A percentile compares a stretch with the other conserved stretches of the same genome.
Conservation (phyloP, 2,888 invertebrate genomes). For the Drosophila suboccidentalis region DNA sequence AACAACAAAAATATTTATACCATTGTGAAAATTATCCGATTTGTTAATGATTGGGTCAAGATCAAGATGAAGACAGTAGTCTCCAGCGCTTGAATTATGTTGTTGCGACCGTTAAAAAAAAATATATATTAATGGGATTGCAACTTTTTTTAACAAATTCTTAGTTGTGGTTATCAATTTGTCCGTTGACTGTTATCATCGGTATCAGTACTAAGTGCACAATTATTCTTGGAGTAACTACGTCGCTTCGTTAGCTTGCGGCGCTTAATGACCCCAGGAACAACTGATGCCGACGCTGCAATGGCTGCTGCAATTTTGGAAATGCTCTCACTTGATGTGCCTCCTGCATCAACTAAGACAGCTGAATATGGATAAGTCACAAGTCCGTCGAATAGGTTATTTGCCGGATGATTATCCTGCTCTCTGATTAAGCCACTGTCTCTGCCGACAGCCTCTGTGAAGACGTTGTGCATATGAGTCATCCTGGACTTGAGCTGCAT, state of each 20-base stretch:
- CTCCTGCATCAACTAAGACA: neutral
- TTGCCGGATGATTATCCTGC: neutral
- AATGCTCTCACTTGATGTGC: neutral
- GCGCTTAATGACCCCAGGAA: neutral
- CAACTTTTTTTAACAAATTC: neutral
- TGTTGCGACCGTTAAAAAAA: neutral
- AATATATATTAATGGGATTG: neutral
- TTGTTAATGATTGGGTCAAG: too few species aligned
- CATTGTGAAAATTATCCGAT: too few species aligned
- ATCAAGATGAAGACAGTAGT: too few species aligned
- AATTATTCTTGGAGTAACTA: neutral
- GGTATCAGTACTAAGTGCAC: neutral
- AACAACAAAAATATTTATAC: too few species aligned
- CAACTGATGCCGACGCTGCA: neutral
- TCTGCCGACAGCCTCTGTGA: neutral
- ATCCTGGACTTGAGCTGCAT: too few species aligned
- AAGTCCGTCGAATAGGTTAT: neutral
- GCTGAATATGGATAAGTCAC: neutral
- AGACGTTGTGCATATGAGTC: neutral
- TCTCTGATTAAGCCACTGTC: neutral
- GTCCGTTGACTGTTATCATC: neutral
- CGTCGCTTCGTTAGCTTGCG: neutral
- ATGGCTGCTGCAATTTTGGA: neutral
- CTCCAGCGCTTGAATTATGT: too few species aligned
- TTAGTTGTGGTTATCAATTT: neutral